Conservation (phyloP, 2,888 invertebrate genomes). For the Globia sparganii region DNA sequence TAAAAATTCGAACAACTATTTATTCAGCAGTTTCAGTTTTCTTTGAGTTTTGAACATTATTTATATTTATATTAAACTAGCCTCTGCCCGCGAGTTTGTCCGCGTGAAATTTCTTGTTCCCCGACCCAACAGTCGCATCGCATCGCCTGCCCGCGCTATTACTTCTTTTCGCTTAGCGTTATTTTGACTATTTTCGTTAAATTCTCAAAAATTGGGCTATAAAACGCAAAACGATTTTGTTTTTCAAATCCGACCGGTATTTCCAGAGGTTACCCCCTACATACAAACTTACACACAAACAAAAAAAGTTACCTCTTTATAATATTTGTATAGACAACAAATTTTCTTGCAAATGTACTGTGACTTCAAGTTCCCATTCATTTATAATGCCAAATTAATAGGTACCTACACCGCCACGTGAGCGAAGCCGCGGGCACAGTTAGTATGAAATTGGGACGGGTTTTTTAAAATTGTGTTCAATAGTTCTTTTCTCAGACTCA, state of each 20-base stretch:
- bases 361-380: not conserved
- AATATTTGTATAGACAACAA: not conserved
- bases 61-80: not conserved
- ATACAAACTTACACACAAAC: too few species aligned
- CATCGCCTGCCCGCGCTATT: too few species aligned
- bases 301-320: too few species aligned
- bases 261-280: too few species aligned
- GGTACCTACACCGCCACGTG: not conserved
- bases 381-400: not conserved
- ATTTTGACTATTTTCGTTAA: too few species aligned
- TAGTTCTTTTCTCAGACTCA: not conserved
- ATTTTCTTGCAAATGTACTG: not conserved
- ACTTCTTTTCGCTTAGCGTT: too few species aligned
- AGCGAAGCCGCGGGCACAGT: not conserved
- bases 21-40: not conserved
- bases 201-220: too few species aligned
- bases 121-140: too few species aligned
- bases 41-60: not conserved
- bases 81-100: too few species aligned
- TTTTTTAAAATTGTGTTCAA: not conserved
- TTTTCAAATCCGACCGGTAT: too few species aligned
- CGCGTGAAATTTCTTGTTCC: too few species aligned
- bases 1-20: not conserved
- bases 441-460: not conserved
- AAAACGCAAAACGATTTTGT: too few species aligned